phyloP scores from a whole-genome alignment of 1,140 invertebrate genomes.

The Camponotus floridanus region DNA sequence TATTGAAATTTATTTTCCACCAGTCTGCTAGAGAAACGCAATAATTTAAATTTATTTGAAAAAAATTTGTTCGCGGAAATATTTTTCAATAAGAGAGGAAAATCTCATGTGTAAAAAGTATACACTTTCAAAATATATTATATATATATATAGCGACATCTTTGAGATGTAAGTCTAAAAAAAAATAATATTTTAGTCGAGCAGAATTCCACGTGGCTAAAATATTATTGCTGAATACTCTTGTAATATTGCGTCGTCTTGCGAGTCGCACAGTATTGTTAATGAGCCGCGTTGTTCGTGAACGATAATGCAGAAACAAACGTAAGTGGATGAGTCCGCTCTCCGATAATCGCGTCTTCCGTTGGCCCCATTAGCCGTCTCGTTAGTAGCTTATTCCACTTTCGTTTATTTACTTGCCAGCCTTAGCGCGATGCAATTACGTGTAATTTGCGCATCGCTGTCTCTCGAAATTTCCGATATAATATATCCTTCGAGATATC shows the following conservation, averaged over 20 bases:
- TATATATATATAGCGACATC: too few species aligned
- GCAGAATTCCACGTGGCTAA: background rate
- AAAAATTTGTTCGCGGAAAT: background rate
- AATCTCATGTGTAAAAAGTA: background rate
- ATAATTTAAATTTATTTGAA: background rate
- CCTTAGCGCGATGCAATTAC: background rate
- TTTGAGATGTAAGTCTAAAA: background rate
- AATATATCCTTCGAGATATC: constrained; percentile 5
- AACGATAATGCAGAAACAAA: constrained; percentile 55
- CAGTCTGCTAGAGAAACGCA: background rate
- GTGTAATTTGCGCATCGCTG: background rate
- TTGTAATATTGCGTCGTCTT: constrained; percentile 40
- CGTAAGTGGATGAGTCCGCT: constrained; percentile 27
- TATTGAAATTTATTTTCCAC: background rate
- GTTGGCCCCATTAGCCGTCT: constrained; percentile 24
- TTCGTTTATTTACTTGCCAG: background rate
- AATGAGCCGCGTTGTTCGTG: background rate
- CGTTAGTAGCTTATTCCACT: constrained; percentile 27
- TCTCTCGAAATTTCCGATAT: background rate
- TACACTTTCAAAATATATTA: background rate
- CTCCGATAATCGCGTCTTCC: constrained; percentile 39
- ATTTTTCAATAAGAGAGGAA: background rate
- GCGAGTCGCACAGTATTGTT: constrained; percentile 15
- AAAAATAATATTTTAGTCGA: background rate
- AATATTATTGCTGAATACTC: constrained; percentile 34